phyloP scores from a whole-genome alignment of 2,797 vertebrate genomes.

The Paratrypauchen microcephalus region DNA sequence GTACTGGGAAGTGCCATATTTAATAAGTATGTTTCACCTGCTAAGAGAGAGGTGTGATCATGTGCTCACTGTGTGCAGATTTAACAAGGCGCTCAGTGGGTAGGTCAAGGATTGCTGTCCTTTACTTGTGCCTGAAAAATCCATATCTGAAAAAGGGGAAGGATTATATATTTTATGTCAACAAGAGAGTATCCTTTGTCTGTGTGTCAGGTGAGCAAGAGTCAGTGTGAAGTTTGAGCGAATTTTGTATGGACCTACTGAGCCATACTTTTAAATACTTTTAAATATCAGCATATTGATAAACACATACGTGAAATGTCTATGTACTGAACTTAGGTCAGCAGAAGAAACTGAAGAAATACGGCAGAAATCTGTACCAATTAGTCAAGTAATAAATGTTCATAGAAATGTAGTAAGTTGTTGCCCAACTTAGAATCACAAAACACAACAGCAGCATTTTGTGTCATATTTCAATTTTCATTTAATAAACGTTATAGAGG shows the following conservation, averaged over 20 bases:
- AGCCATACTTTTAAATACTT: background rate
- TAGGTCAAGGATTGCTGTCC: conserved; percentile 64
- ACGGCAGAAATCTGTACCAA: background rate
- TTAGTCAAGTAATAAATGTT: background rate
- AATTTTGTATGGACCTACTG: background rate
- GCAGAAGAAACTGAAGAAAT: background rate
- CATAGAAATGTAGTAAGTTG: background rate
- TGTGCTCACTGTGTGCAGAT: conserved; percentile 45
- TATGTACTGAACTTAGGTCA: background rate
- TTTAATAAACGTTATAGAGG: background rate
- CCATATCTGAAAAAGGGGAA: conserved; percentile 57
- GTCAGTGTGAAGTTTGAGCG: background rate
- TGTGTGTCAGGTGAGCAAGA: conserved; percentile 22
- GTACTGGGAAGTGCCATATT: conserved; percentile 39
- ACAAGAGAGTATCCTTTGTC: conserved; percentile 54
- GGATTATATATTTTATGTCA: conserved; percentile 69
- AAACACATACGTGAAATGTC: background rate
- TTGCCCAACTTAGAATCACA: too few relatives aligned
- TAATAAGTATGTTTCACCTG: conserved; percentile 46
- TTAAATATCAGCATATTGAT: background rate
- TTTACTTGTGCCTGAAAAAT: conserved; percentile 65
- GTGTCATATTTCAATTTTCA: too few relatives aligned
- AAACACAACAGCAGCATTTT: too few relatives aligned
- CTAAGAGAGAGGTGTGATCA: conserved; percentile 40
- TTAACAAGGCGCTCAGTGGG: conserved; percentile 60